Percentiles rank a stretch among this genome's conserved stretches.
These are phyloP conservation scores for Penaeus japonicus DNA, from an alignment of 1,140 invertebrate genomes.

Conservation along the genomic window DNA sequence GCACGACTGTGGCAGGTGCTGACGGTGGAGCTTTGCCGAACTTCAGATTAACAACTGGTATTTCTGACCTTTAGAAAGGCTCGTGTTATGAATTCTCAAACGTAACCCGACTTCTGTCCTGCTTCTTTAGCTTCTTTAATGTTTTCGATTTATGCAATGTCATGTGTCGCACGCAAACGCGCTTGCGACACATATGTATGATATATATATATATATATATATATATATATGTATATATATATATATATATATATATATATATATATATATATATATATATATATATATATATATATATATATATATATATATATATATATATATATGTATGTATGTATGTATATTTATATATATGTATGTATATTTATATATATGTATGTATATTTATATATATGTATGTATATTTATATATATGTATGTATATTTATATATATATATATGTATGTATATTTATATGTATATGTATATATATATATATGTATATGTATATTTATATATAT, in stretches of 20 bases:
- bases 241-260: not conserved
- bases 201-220: not conserved
- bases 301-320: conserved; percentile 6
- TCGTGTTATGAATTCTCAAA: no score
- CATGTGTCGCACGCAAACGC: no score
- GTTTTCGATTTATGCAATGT: no score
- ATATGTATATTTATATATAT: conserved; percentile 17
- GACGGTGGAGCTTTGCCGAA: no score
- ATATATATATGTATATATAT: not conserved
- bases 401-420: conserved; percentile 24
- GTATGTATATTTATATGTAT: not conserved
- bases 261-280: conserved; percentile 6
- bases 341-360: not conserved
- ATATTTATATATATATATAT: conserved; percentile 19
- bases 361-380: not conserved
- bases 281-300: conserved; percentile 2
- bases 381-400: not conserved
- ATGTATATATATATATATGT: conserved; percentile 14
- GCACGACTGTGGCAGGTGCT: no score
- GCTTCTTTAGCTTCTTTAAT: no score
- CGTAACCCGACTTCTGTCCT: no score
- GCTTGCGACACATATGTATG: not conserved
- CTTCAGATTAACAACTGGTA: no score
- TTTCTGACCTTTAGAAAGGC: no score
- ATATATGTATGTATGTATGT: not conserved